A percentile compares a stretch with the other conserved stretches of the same genome.
Evolutionary conservation across 53 echinoderm and acorn worm species (phyloP).

Genomic region (Zoroaster sp.): DNA sequence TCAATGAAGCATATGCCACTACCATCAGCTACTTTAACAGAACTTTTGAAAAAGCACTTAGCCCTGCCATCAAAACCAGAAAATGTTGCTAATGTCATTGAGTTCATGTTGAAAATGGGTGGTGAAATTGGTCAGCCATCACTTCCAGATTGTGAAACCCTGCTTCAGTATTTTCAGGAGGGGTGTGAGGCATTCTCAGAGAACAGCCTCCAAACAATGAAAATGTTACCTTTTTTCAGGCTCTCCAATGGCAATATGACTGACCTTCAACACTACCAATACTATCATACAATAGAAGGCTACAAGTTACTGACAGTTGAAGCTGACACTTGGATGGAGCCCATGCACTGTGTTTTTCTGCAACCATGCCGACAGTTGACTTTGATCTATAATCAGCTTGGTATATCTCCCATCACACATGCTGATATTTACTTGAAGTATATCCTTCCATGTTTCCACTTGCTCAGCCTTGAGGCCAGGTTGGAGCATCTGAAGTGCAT

Average conservation of each 20-base stretch:
- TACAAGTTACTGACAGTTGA: not conserved
- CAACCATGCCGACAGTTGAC: not conserved
- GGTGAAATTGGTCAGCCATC: not conserved
- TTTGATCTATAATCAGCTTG: slow-evolving; percentile 2
- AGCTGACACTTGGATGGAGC: slow-evolving; percentile 6
- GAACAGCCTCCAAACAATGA: not conserved
- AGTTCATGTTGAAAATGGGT: not conserved
- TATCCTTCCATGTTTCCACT: slow-evolving; percentile 36
- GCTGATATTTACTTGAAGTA: slow-evolving; percentile 33
- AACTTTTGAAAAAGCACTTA: not conserved
- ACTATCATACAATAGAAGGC: slow-evolving; percentile 16
- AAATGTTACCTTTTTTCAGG: slow-evolving; percentile 17
- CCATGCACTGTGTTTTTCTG: not conserved
- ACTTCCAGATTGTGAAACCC: not conserved
- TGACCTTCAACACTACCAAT: not conserved
- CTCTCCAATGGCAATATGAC: not conserved
- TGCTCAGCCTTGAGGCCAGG: not conserved
- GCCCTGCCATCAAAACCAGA: not conserved
- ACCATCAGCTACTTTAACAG: not conserved
- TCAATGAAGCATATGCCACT: not conserved
- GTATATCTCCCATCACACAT: not conserved
- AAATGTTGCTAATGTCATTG: slow-evolving; percentile 19
- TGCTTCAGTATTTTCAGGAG: slow-evolving; percentile 49
- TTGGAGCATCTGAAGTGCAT: slow-evolving; percentile 36
- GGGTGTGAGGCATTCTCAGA: not conserved